Evolutionary conservation across 1,140 invertebrate genomes (phyloP).

Genomic region (Steinernema khuongi): DNA sequence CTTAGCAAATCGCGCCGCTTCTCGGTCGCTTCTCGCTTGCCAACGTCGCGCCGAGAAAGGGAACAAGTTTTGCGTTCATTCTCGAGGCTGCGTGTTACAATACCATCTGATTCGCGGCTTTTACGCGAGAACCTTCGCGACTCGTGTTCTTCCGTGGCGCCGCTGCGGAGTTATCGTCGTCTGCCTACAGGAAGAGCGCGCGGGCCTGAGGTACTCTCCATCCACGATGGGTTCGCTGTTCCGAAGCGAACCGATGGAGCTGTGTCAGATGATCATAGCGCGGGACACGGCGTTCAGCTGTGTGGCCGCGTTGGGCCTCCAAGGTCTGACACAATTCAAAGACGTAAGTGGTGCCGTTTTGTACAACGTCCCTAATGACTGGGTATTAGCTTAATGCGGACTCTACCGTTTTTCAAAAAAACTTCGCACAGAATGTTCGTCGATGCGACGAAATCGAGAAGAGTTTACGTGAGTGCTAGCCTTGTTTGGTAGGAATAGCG

Average conservation of each 20-base stretch:
- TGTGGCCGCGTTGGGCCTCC: conserved; percentile 79
- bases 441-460: conserved; percentile 85
- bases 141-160: not conserved
- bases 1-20: conserved; percentile 3
- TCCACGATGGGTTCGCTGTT: conserved; percentile 65
- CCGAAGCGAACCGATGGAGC: conserved; percentile 77
- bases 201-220: no score
- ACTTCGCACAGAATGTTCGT: conserved; percentile 79
- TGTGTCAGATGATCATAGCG: conserved; percentile 80
- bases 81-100: not conserved
- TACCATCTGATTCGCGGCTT: not conserved
- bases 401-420: conserved; percentile 80
- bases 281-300: conserved; percentile 80
- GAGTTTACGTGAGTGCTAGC: conserved; percentile 65
- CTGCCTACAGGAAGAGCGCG: no score
- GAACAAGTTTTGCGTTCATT: conserved; percentile 8
- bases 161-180: not conserved
- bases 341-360: conserved; percentile 69
- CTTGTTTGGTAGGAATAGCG: not conserved
- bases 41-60: conserved; percentile 6
- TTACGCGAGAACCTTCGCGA: not conserved
- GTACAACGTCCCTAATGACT: not conserved
- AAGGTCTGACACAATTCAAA: conserved; percentile 79
- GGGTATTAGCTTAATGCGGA: conserved; percentile 65
- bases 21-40: not conserved